These are phyloP conservation scores for Sinopyrophorus schimmeli DNA, from an alignment of 2,888 invertebrate species.

Conservation along the genomic window DNA sequence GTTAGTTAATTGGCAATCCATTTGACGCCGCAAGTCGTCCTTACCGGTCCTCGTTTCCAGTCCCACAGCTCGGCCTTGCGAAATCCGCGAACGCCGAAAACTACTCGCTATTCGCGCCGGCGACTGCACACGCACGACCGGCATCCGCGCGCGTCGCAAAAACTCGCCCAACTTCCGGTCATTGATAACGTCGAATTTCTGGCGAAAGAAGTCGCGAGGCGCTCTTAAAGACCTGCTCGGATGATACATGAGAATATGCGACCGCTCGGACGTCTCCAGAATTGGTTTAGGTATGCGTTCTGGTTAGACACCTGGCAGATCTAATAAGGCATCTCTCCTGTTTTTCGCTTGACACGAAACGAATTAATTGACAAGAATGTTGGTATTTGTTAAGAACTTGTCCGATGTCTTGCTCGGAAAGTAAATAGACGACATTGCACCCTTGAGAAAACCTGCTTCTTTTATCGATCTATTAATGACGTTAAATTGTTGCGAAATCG, in stretches of 20 bases:
- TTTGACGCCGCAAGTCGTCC: constrained; percentile 26
- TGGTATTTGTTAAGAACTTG: constrained; percentile 15
- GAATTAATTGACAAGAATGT: constrained; percentile 29
- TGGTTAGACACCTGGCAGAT: constrained; percentile 24
- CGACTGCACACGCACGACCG: constrained; percentile 7
- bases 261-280: constrained; percentile 10
- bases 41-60: constrained; percentile 12
- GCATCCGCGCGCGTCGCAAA: constrained; percentile 30
- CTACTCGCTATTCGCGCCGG: not conserved
- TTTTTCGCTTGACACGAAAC: constrained; percentile 12
- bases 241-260: constrained; percentile 35
- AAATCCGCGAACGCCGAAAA: not conserved
- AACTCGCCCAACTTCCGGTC: constrained; percentile 37
- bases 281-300: constrained; percentile 20
- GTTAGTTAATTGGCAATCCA: constrained; percentile 34
- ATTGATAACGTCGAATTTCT: constrained; percentile 38
- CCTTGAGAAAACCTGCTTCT: not conserved
- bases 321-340: constrained; percentile 11
- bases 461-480: no score
- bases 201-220: constrained; percentile 30
- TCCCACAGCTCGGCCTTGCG: not conserved
- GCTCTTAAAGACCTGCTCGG: constrained; percentile 27
- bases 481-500: no score
- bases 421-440: not conserved
- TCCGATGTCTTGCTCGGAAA: not conserved